Conservation (phyloP, 1,140 invertebrate species). For the Epicauta chinensis region DNA sequence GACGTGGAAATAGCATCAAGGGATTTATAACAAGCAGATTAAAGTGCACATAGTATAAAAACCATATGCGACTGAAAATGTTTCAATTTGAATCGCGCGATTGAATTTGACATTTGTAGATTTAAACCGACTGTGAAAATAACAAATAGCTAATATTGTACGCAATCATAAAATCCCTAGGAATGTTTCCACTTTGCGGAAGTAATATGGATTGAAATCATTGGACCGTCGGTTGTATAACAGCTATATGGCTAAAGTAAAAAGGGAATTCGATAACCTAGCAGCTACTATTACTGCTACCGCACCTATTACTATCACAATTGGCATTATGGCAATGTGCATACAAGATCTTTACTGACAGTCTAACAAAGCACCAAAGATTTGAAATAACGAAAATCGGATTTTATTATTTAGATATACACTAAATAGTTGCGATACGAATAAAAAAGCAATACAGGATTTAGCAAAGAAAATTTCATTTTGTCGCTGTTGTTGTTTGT, state of each 20-base stretch:
- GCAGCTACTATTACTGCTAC: conserved; percentile 2
- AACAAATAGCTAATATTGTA: conserved; percentile 30
- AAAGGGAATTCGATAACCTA: no score
- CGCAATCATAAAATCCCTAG: conserved; percentile 28
- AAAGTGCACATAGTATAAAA: no score
- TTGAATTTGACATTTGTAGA: conserved; percentile 30
- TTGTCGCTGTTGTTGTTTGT: conserved; percentile 1
- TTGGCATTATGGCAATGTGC: no score
- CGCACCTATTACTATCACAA: conserved; percentile 4
- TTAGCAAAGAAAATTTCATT: conserved; percentile 15
- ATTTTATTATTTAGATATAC: conserved; percentile 11
- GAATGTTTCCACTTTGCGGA: conserved; percentile 22
- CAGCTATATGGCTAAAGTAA: not conserved
- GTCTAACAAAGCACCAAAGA: conserved; percentile 4
- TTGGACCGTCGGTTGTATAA: conserved; percentile 8
- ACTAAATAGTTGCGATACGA: no score
- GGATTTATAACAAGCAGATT: no score
- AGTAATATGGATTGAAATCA: conserved; percentile 30
- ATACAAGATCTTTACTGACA: no score
- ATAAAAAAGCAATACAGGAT: not conserved
- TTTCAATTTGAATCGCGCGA: conserved; percentile 21
- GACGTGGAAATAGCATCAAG: no score
- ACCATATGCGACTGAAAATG: no score
- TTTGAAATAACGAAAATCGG: conserved; percentile 8
- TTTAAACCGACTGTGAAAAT: conserved; percentile 29